These are phyloP conservation scores for Puma concolor DNA, from an alignment of 2,113 vertebrate species.

Conservation along the genomic window DNA sequence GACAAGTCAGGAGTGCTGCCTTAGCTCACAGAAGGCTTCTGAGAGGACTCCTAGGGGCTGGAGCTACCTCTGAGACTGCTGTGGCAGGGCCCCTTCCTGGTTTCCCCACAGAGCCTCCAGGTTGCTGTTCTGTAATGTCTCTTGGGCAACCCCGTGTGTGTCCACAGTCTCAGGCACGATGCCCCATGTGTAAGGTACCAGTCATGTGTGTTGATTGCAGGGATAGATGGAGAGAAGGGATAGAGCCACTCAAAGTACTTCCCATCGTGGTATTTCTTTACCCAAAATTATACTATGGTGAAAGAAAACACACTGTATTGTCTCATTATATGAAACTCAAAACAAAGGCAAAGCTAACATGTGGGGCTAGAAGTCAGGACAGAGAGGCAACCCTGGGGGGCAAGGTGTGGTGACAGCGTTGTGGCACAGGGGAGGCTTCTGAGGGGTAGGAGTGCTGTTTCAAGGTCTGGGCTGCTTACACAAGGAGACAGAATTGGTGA, in stretches of 20 bases:
- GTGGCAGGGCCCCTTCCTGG: background rate
- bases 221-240: background rate
- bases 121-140: background rate
- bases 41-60: background rate
- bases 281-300: background rate
- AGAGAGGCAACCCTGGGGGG: background rate
- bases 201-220: background rate
- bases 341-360: background rate
- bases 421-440: background rate
- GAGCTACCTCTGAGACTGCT: background rate
- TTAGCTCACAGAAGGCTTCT: background rate
- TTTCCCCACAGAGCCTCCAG: background rate
- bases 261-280: background rate
- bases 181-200: background rate
- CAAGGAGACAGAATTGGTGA: background rate
- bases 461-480: background rate
- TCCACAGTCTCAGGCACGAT: constrained; percentile 30
- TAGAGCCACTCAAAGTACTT: background rate
- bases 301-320: background rate
- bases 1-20: background rate
- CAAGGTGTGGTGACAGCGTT: too few species aligned
- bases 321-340: background rate
- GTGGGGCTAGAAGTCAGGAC: background rate
- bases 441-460: background rate
- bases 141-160: constrained; percentile 30